phyloP scores from a whole-genome alignment of 2,888 invertebrate genomes.

The Anthrax anthrax region DNA sequence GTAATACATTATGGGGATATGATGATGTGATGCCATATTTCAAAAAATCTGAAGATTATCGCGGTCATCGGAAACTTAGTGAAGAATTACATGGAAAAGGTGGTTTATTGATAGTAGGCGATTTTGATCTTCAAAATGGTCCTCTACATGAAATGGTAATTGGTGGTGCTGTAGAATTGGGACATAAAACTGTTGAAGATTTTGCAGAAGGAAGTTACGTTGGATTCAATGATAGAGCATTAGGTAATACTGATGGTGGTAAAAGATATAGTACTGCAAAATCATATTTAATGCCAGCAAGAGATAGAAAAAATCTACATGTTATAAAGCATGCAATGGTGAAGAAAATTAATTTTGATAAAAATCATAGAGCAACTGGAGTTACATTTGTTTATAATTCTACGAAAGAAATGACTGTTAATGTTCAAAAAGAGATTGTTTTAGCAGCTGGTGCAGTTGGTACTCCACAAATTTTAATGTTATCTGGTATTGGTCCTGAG shows the following conservation, averaged over 20 bases:
- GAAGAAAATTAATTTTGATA: conserved; percentile 39
- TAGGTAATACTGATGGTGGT: conserved; percentile 44
- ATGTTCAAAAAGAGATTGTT: conserved; percentile 21
- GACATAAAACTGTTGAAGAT: conserved; percentile 33
- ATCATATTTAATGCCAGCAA: conserved; percentile 45
- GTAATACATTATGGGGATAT: conserved; percentile 44
- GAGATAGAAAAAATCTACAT: conserved; percentile 41
- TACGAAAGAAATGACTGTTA: conserved; percentile 16
- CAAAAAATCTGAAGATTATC: conserved; percentile 37
- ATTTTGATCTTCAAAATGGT: conserved; percentile 21
- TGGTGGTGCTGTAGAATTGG: conserved; percentile 44
- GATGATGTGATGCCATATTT: conserved; percentile 36
- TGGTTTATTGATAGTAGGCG: conserved; percentile 37
- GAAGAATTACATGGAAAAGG: conserved; percentile 29
- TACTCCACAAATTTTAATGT: conserved; percentile 26
- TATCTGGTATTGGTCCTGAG: conserved; percentile 27
- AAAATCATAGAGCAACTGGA: conserved; percentile 35
- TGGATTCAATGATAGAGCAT: conserved; percentile 36
- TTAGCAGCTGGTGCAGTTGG: conserved; percentile 28
- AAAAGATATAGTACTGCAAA: conserved; percentile 59
- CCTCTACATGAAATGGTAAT: conserved; percentile 18
- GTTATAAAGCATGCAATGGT: conserved; percentile 43
- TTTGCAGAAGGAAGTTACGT: conserved; percentile 33
- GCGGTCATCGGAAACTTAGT: background rate
- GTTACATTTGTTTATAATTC: conserved; percentile 36